Conservation (phyloP, 2,888 invertebrate genomes). For the Pharmacophagus antenor region DNA sequence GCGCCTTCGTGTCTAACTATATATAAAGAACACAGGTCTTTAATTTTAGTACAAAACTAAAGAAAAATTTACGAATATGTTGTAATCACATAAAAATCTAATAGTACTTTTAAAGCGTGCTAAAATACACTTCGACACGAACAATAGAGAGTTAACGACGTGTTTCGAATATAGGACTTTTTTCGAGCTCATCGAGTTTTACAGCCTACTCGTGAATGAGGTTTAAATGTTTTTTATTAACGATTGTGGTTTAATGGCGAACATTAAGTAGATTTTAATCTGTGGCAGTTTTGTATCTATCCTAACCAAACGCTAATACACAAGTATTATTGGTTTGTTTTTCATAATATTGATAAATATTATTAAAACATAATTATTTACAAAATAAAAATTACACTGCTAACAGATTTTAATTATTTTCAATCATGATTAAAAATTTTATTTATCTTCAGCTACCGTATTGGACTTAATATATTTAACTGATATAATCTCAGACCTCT, state of each 20-base stretch:
- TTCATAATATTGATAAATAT: neutral
- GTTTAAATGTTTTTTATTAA: neutral
- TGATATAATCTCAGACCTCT: no score
- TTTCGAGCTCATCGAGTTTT: neutral
- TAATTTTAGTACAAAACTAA: no score
- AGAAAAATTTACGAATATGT: no score
- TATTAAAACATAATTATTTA: no score
- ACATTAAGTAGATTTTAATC: neutral
- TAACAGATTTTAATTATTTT: no score
- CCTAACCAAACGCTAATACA: neutral
- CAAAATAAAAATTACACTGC: no score
- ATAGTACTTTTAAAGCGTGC: neutral
- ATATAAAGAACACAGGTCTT: no score
- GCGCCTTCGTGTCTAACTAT: no score
- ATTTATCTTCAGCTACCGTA: no score
- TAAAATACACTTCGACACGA: neutral
- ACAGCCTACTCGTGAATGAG: neutral
- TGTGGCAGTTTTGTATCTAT: neutral
- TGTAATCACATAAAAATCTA: no score
- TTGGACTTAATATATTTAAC: no score
- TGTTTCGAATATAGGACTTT: neutral
- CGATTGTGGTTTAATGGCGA: neutral
- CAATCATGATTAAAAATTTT: no score
- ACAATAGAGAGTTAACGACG: neutral
- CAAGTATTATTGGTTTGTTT: neutral